Conservation (phyloP, 2,888 invertebrate species). For the Ochropleura plecta region DNA sequence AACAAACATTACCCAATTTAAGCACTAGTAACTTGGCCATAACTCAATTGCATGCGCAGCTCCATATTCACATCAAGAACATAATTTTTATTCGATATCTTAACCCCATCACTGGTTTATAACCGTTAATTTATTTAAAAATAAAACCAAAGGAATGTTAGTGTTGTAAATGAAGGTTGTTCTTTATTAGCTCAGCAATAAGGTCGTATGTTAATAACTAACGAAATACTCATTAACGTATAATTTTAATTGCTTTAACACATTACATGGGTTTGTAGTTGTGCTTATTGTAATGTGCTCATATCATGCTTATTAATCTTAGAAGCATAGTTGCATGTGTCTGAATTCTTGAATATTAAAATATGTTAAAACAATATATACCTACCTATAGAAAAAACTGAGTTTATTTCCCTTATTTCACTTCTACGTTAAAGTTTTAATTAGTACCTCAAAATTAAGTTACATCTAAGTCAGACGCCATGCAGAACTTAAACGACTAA, state of each 20-base stretch:
- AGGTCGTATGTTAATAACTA: slow-evolving; percentile 58
- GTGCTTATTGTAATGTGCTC: slow-evolving; percentile 26
- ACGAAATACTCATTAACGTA: slow-evolving; percentile 53
- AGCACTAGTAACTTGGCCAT: slow-evolving; percentile 4
- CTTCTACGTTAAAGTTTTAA: not conserved
- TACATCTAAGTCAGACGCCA: not conserved
- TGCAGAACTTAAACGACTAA: not conserved
- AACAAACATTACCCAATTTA: slow-evolving; percentile 18
- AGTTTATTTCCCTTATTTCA: not conserved
- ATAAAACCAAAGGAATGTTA: slow-evolving; percentile 35
- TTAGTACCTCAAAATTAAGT: not conserved
- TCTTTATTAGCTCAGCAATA: slow-evolving; percentile 43
- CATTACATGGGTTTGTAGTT: slow-evolving; percentile 21
- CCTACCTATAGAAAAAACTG: not conserved
- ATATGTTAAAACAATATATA: not conserved
- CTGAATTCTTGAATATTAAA: slow-evolving; percentile 6
- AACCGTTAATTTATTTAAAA: slow-evolving; percentile 32
- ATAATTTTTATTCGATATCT: not conserved
- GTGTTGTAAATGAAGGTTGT: slow-evolving; percentile 51
- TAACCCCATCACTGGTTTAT: slow-evolving; percentile 6
- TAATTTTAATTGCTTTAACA: slow-evolving; percentile 51
- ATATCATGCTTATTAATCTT: slow-evolving; percentile 34
- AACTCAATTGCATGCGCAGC: not conserved
- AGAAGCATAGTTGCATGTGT: not conserved
- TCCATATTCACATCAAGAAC: not conserved